These are phyloP conservation scores for Enteromius afrohamiltoni DNA, from an alignment of 2,797 vertebrate species.

Conservation along the genomic window DNA sequence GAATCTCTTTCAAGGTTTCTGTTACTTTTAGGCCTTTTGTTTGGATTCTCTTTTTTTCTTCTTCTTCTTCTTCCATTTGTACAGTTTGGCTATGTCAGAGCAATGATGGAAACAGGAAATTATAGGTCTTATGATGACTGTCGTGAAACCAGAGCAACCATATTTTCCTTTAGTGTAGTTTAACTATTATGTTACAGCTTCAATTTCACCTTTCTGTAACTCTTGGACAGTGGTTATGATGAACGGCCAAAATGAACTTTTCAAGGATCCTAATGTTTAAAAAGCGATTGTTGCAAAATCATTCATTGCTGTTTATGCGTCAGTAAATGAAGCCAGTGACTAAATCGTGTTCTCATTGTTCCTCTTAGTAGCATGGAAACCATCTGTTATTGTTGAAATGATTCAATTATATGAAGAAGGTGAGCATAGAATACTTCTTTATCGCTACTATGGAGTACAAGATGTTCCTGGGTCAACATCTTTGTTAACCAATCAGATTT, in stretches of 20 bases:
- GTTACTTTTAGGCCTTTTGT: slow-evolving; percentile 16
- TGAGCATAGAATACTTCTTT: neutral
- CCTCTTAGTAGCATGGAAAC: neutral
- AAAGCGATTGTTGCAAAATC: neutral
- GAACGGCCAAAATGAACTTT: neutral
- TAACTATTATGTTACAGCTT: neutral
- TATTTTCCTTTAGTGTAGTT: neutral
- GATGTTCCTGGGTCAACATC: too few relatives aligned
- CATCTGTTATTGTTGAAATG: neutral
- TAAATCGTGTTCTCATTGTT: neutral
- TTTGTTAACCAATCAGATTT: too few relatives aligned
- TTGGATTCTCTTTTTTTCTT: neutral
- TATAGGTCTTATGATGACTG: neutral
- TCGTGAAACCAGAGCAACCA: neutral
- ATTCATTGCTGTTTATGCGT: neutral
- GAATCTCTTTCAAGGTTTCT: slow-evolving; percentile 1
- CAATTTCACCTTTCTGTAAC: neutral
- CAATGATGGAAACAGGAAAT: slow-evolving; percentile 22
- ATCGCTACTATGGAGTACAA: neutral
- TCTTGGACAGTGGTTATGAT: neutral
- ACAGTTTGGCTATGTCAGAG: neutral
- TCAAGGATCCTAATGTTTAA: neutral
- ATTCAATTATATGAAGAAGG: neutral
- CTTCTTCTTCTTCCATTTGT: neutral
- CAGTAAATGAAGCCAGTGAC: neutral